Percentiles rank a stretch among this genome's conserved stretches.
phyloP scores from a whole-genome alignment of 2,797 vertebrate species.

The Muscicapa striata region DNA sequence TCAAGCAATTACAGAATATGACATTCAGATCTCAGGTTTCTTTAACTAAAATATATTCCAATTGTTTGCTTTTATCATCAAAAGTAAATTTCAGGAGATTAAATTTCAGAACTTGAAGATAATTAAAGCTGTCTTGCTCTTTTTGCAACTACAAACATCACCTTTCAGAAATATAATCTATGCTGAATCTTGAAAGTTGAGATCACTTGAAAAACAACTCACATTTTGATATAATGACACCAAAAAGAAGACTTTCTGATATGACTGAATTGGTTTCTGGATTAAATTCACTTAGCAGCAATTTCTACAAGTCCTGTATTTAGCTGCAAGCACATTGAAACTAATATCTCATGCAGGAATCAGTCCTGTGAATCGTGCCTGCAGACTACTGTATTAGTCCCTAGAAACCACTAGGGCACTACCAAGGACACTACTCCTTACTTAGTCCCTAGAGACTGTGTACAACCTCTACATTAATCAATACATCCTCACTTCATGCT shows the following conservation, averaged over 20 bases:
- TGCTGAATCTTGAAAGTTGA: not conserved
- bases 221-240: not conserved
- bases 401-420: not conserved
- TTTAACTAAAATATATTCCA: slow-evolving; percentile 40
- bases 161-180: slow-evolving; percentile 39
- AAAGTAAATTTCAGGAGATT: slow-evolving; percentile 63
- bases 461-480: not conserved
- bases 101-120: slow-evolving; percentile 41
- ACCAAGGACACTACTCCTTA: not conserved
- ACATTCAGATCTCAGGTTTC: slow-evolving; percentile 32
- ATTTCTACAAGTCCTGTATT: not conserved
- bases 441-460: not conserved
- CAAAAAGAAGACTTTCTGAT: not conserved
- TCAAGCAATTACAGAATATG: slow-evolving; percentile 21
- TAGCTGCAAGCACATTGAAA: not conserved
- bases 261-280: not conserved
- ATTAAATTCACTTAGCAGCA: not conserved
- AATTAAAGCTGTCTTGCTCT: slow-evolving; percentile 49
- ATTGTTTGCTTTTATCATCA: slow-evolving; percentile 54
- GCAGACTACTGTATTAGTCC: not conserved
- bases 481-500: not conserved
- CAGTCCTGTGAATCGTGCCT: not conserved
- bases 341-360: not conserved
- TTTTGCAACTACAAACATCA: slow-evolving; percentile 28
- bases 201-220: slow-evolving; percentile 25